Base-by-base conservation (phyloP, 2,888 invertebrate genomes). In the Campoplex nolae region DNA sequence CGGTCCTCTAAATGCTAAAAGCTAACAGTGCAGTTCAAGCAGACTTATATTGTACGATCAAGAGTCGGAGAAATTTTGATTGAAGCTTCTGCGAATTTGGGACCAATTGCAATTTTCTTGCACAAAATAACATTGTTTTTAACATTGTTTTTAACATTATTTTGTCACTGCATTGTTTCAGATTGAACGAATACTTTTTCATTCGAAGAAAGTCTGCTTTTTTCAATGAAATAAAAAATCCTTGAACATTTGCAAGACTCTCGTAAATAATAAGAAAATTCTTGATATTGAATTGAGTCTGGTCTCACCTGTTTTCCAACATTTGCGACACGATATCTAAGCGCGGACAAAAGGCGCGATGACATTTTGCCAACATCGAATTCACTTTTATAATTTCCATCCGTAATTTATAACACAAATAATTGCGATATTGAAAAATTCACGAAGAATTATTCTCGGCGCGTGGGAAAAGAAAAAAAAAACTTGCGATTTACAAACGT, bases 241-340 rank as follows among this genome's bases (percentile, higher is more conserved):
- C 16, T 2, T 23, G 7, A 32, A 62, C 32, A 62, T 62, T 32
- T 6, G 32, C 62, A 32, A 32, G 13, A 1, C 62, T 7, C 62
- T 16, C 32, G 16, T 32, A 7, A 16, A 62, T 62, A 62, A 62
- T 62, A 54, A 54, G 3, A 42, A 54, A 51, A 54, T 51, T n/a
- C 35, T 8, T n/a, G n/a, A 13, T 9, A 38, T 35, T 7, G 23
- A 13, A 18, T 71, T 32, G 16, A 54, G 32, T 32, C 62, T 28
- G 9, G n/a, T 35, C 86, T 84, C 81, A 86, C 86, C 84, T 75
- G 84, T 42, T 74, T 84, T 42, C 62, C 73, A 58, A 84, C 62
- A 42, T 77, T 77, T 32, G 32, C 28, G 18, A 65, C 80, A 2
- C 73, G 77, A 77, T 42, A 42, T 73, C 74, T 58, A 73, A 86